Evolutionary conservation across 2,113 vertebrate species (phyloP), one percentile per base, ranked within the genome.

Genomic region (Dasyprocta punctata): DNA sequence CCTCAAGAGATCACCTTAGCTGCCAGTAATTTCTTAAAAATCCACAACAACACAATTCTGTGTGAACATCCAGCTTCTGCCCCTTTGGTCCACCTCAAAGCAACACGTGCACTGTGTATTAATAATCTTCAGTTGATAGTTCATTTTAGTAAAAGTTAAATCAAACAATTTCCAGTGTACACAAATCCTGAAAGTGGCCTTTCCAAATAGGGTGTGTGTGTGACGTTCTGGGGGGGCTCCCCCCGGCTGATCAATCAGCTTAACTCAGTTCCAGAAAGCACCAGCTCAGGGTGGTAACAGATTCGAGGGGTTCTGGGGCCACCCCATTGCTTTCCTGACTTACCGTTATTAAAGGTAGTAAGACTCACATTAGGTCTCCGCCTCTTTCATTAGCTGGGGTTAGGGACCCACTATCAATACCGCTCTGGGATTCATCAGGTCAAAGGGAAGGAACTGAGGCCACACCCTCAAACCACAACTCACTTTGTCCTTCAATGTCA

Each of bases 281-380:
- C 30, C n/a, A n/a, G n/a, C 38, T 56, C 78, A 17, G 4, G 4
- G 41, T 52, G 10, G 54, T 83, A 88, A 93, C 94, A 67, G n/a
- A 91, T 4, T 82, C 61, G 30, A 44, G 58, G 19, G 60, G 30
- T 0, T 38, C 54, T 54, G 89, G 36, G 33, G 54, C 33, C 30
- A 16, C 63, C 54, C 22, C 26, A 33, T 1, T 69, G 19, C 58
- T 93, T 94, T 78, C 67, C 83, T 9, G 65, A 88, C 81, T 1
- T 38, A 86, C 73, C 0, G 0, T 75, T 94, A 86, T 69, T 69
- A 52, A 78, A 95, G 38, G 77, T 67, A 94, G 96, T 89, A 88
- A 96, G 97, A 98, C 84, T n/a, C 58, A 61, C 90, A 83, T 92
- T 83, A 83, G 33, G 95, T 28, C 38, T 54, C 78, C 60, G 6